These are phyloP conservation scores for Albula glossodonta DNA, from an alignment of 2,113 vertebrate species.

Conservation along the genomic window DNA sequence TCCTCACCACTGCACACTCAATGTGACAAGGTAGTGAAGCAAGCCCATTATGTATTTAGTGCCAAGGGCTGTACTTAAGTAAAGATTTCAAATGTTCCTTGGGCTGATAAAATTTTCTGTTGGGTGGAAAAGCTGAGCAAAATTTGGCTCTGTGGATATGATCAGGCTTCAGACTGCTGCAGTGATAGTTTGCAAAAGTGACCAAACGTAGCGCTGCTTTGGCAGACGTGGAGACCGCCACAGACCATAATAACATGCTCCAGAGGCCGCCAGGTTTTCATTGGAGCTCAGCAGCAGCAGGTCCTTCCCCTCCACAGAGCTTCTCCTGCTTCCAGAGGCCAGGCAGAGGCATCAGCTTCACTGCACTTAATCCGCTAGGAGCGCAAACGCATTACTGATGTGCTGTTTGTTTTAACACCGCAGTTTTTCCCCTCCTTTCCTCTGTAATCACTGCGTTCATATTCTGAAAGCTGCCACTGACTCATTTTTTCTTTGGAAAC, in stretches of 20 bases:
- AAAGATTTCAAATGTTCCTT: background rate
- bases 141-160: background rate
- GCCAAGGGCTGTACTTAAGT: background rate
- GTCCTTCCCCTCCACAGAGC: background rate
- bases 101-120: background rate
- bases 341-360: background rate
- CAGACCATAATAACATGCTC: background rate
- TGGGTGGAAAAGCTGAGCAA: background rate
- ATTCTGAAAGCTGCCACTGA: background rate
- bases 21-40: background rate
- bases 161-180: background rate
- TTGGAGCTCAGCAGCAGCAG: background rate
- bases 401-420: background rate
- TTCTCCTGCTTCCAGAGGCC: background rate
- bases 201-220: background rate
- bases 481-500: background rate
- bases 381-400: background rate
- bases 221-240: background rate
- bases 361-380: background rate
- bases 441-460: background rate
- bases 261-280: too few relatives aligned
- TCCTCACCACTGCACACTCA: background rate
- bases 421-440: background rate
- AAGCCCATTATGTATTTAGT: constrained; percentile 9
- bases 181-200: background rate